Evolutionary conservation across 2,888 invertebrate genomes (phyloP), one percentile per base, ranked within the genome.

Genomic region (Aplocera efformata): DNA sequence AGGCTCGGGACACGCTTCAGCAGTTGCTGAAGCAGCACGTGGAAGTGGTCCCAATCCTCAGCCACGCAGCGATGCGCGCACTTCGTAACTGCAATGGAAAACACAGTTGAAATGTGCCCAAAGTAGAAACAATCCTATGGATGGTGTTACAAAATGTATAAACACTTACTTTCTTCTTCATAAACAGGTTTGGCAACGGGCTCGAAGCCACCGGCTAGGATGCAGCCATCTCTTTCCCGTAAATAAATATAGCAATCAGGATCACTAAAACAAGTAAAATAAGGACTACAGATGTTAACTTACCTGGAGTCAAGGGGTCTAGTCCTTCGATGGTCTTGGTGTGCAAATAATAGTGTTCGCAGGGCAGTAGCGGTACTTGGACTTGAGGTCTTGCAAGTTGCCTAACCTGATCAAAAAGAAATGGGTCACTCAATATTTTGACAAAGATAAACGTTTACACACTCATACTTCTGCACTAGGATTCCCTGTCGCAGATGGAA

Each of bases 1-100:
- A 99, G 89, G 30, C 89, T 79, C 0, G 99, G 98, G 43, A 97
- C 92, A 11, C 98, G 91, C 53, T 93, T 91, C 25, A 98, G 83
- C 57, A 98, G 88, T 67, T 96, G 93, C 56, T 97, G 95, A 20
- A 99, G 89, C 28, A 98, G 83, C 27, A 94, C 90, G 67, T 98
- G 96, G 79, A 99, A 99, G 65, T 97, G 97, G 77, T 99, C 98
- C 98, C 98, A 99, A 79, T 98, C 98, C 64, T 96, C 94, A 0
- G 94, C 92, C 22, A 95, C 88, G 62, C 92, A 90, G 7, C 94
- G 89, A 30, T 93, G 91, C 10, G 90, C 78, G 39, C 91, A 90
- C 10, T 86, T 90, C 10, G 64, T 53, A 9, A 91, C 91, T 92
- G 6, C 8, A 36, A 20, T n/a, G 10, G 10, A 11, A 10, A 10